Base-by-base conservation (phyloP, 1,140 invertebrate genomes). In the Calosoma granatense region DNA sequence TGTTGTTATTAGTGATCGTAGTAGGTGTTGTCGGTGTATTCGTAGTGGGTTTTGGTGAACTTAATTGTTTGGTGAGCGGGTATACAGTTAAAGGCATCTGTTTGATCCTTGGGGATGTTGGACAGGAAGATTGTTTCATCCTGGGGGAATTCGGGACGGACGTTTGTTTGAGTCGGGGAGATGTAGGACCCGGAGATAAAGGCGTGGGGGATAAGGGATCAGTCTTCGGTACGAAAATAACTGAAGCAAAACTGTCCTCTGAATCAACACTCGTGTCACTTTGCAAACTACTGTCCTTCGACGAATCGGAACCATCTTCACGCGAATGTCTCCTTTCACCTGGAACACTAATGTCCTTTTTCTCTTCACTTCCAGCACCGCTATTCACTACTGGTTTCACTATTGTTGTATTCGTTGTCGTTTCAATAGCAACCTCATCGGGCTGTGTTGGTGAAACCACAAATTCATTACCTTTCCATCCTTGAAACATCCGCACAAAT, bases 221-320 rank as follows among this genome's bases (percentile, higher is more conserved):
- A 22, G 69, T 71, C 66, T 86, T 86, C 41, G 90, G 90, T 61
- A 92, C 84, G 66, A 86, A 92, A 65, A 94, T 94, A 6, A 94
- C 91, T 51, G 90, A 92, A 23, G 89, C 89, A 68, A 92, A 91
- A 72, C 88, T 92, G 63, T 94, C 91, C 72, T 94, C 90, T 1
- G 89, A 92, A 70, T 94, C 91, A 1, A 94, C 86, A 72, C 90
- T 93, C 0, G 92, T 94, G 64, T 94, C 91, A 70, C 90, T 93
- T 69, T 94, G 91, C 51, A 94, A 76, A 70, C 90, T 93, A 66
- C 88, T 91, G 66, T 94, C 90, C 73, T 94, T 94, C 1, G 89
- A 91, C 0, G 90, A 92, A 67, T 94, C 91, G 0, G 90, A 93
- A 4, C 88, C 88, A 60, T 92, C 90, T 70, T 93, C 90, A 56